Base-by-base conservation (phyloP, 2,113 vertebrate genomes). In the Stictonetta naevosa region DNA sequence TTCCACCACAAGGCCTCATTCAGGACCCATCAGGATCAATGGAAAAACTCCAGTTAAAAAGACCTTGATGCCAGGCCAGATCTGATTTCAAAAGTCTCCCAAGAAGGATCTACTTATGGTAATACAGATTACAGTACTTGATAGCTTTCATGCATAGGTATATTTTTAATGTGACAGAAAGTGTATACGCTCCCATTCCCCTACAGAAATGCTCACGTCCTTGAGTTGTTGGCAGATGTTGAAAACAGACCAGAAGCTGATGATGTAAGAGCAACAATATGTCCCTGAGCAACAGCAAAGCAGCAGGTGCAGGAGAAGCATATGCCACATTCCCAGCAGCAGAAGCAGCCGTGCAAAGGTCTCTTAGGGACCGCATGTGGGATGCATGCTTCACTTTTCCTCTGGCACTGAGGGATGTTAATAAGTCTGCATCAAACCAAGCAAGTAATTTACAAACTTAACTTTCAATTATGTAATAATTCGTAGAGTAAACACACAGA, bases 261-360 rank as follows among this genome's bases (percentile, higher is more conserved):
- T 94, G 90, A 96, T 86, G 46, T n/a, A 88, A 86, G 33, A 96
- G 75, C 76, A 92, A 26, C 90, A 96, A 36, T 36, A 58, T 76
- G 85, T 82, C 76, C 85, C 94, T 50, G 75, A 82, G 87, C 83
- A 88, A 52, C 23, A 59, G 73, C 74, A 78, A 71, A 91, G 89
- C 76, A 96, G 92, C 94, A 97, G 96, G 96, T 96, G 96, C 93
- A 94, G 69, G 50, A 90, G 64, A 22, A 88, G 16, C 91, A 90
- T 93, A 90, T 86, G 96, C 92, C 86, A 82, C 56, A 86, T 90
- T 93, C 85, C 77, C 92, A 82, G 73, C 83, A 75, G 78, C 74
- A 88, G 87, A 63, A 89, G 83, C 60, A 46, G 62, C 42, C 22
- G 0, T 2, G 0, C 5, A 22, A 44, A 90, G 64, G n/a, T 26